A percentile compares a stretch with the other conserved stretches of the same genome.
Conservation (phyloP, 1,140 invertebrate genomes). For the Oscheius sp. region DNA sequence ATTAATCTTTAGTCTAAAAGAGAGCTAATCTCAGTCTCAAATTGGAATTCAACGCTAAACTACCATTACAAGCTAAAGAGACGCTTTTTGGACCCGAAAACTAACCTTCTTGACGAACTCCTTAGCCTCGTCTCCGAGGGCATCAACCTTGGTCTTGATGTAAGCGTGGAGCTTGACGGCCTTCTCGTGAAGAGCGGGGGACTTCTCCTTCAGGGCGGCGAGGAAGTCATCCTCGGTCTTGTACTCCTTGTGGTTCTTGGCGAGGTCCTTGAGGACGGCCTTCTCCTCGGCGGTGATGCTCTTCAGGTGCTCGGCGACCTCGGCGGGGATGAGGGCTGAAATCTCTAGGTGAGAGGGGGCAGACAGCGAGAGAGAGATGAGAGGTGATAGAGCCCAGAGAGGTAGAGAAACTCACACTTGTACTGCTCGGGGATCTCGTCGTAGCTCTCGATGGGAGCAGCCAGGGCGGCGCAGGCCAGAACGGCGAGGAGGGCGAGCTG, state of each 20-base stretch:
- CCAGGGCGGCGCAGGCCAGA: slow-evolving; percentile 16
- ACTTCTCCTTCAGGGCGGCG: slow-evolving; percentile 36
- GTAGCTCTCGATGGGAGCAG: slow-evolving; percentile 25
- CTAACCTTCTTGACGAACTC: slow-evolving; percentile 28
- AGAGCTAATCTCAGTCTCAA: no score
- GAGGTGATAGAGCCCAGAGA: no score
- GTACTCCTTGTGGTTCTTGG: slow-evolving; percentile 37
- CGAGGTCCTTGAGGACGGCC: slow-evolving; percentile 35
- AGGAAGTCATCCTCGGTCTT: slow-evolving; percentile 36
- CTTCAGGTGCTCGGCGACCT: slow-evolving; percentile 39
- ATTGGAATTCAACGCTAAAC: no score
- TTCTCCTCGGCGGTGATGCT: slow-evolving; percentile 39
- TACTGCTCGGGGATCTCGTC: slow-evolving; percentile 29
- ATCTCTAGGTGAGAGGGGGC: neutral
- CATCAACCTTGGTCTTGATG: slow-evolving; percentile 32
- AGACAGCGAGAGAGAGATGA: neutral
- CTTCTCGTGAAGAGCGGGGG: slow-evolving; percentile 34
- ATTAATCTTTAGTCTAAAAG: no score
- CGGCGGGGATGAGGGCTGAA: slow-evolving; percentile 34
- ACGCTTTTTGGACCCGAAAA: no score
- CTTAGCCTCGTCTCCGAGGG: slow-evolving; percentile 28
- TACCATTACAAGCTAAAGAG: no score
- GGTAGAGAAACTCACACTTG: slow-evolving; percentile 14
- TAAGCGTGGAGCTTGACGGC: slow-evolving; percentile 31
- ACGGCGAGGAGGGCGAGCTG: slow-evolving; percentile 13